Conservation (phyloP, 2,797 vertebrate genomes). For the Neosilurus mollespiculum region DNA sequence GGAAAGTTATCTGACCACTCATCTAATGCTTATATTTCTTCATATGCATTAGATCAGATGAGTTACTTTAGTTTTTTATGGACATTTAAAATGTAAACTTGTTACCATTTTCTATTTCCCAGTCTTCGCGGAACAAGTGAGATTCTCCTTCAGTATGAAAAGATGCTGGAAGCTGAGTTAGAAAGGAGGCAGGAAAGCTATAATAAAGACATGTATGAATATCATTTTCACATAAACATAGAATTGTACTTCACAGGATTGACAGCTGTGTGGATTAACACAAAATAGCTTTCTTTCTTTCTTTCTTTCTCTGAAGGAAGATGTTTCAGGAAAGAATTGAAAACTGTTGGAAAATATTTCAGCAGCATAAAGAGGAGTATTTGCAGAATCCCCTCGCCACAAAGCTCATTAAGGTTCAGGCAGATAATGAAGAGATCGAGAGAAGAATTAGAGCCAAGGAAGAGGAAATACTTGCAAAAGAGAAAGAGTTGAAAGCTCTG, state of each 20-base stretch:
- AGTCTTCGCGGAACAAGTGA: conserved; percentile 66
- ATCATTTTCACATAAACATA: conserved; percentile 6
- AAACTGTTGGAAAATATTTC: conserved; percentile 64
- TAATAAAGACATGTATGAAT: conserved; percentile 67
- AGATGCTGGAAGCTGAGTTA: conserved; percentile 68
- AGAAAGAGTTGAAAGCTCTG: conserved; percentile 63
- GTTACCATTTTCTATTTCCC: conserved; percentile 5
- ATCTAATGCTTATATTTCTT: neutral
- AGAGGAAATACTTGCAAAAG: conserved; percentile 65
- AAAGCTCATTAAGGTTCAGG: conserved; percentile 67
- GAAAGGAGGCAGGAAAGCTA: conserved; percentile 64
- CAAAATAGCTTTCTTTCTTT: neutral
- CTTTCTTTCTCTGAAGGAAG: conserved; percentile 55
- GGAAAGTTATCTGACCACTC: neutral
- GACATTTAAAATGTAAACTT: neutral
- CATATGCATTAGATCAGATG: neutral
- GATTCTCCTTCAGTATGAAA: conserved; percentile 70
- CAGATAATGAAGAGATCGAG: conserved; percentile 68
- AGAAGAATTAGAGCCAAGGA: conserved; percentile 65
- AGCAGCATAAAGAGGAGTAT: conserved; percentile 68
- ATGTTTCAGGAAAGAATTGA: conserved; percentile 68
- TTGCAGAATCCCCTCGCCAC: conserved; percentile 65
- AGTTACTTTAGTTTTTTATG: neutral
- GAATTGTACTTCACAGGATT: neutral
- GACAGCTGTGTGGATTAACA: neutral